These are phyloP conservation scores for Netelia melanura DNA, from an alignment of 2,888 invertebrate genomes.

Conservation along the genomic window DNA sequence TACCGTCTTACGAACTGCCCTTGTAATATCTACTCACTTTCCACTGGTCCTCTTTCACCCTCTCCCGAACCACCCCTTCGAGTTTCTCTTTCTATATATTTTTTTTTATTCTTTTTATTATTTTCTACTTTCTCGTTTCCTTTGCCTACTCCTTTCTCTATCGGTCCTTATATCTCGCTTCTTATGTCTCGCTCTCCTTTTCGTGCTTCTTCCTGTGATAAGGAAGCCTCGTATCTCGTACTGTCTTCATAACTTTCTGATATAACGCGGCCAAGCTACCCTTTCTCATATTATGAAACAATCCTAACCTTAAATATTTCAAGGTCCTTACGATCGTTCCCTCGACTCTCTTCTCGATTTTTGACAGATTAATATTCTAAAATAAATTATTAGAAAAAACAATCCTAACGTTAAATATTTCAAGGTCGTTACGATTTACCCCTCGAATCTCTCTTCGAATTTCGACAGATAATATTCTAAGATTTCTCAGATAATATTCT, in stretches of 20 bases:
- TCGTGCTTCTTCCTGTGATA: conserved; percentile 28
- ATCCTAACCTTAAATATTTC: background rate
- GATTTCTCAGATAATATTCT: no score
- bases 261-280: no score
- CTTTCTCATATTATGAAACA: no score
- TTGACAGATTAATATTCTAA: no score
- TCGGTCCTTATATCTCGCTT: conserved; percentile 29
- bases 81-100: conserved; percentile 28
- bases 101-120: conserved; percentile 38
- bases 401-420: no score
- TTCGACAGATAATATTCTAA: no score
- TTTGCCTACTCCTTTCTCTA: conserved; percentile 24
- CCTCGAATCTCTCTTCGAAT: no score
- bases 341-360: background rate
- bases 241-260: background rate
- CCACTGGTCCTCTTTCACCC: conserved; percentile 18
- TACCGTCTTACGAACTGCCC: conserved; percentile 58
- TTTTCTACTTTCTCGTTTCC: conserved; percentile 26
- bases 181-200: conserved; percentile 26
- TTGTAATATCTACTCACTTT: conserved; percentile 65
- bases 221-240: background rate
- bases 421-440: no score
- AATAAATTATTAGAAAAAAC: no score
- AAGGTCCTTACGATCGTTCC: background rate
- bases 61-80: background rate